These are phyloP conservation scores for Liasis olivaceus DNA, from an alignment of 2,797 vertebrate genomes.

Conservation along the genomic window DNA sequence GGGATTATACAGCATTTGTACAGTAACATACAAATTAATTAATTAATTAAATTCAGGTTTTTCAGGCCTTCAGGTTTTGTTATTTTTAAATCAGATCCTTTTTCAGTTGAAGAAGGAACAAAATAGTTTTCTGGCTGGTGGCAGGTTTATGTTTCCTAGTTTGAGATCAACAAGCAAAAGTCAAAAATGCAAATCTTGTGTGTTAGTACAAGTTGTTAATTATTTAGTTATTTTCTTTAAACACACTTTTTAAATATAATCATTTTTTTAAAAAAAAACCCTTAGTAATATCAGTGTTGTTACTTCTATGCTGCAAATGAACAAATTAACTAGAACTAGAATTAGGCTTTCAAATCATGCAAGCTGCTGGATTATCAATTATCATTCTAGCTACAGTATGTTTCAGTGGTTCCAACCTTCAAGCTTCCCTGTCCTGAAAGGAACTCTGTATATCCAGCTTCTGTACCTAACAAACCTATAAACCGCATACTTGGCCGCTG, in stretches of 20 bases:
- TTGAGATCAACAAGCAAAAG: neutral
- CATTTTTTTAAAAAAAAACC: neutral
- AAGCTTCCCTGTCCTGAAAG: slow-evolving; percentile 83
- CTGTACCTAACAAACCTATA: slow-evolving; percentile 87
- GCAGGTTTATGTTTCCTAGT: neutral
- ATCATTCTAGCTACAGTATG: neutral
- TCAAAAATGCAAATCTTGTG: neutral
- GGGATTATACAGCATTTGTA: neutral
- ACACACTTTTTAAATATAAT: neutral
- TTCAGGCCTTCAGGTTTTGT: no score
- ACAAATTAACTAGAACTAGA: neutral
- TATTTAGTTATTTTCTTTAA: neutral
- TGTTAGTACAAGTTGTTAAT: neutral
- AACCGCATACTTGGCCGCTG: slow-evolving; percentile 85
- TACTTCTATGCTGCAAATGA: neutral
- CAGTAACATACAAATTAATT: neutral
- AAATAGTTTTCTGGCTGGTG: neutral
- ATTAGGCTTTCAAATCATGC: neutral
- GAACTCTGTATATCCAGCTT: slow-evolving; percentile 88
- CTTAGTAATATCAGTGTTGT: neutral
- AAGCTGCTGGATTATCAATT: neutral
- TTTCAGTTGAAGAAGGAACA: neutral
- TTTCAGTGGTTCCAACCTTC: slow-evolving; percentile 74
- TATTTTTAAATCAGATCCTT: neutral
- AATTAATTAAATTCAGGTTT: no score